Base-by-base conservation (phyloP, 2,797 vertebrate genomes). In the Rhynchonycteris naso region DNA sequence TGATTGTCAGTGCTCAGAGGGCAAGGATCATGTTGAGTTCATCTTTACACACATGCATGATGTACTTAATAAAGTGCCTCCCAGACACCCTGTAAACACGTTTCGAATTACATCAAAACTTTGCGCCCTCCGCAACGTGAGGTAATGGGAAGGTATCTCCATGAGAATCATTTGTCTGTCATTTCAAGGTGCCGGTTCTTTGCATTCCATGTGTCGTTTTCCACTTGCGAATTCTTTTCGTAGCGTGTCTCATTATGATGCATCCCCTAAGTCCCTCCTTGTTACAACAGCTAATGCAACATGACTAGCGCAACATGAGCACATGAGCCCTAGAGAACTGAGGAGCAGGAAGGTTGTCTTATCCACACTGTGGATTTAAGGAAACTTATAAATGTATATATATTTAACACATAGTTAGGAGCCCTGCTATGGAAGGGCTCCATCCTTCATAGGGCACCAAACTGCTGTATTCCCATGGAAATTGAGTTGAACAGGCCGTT, bases 201-300 rank as follows among this genome's bases (percentile, higher is more conserved):
- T 80, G 72, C 66, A 58, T 75, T 59, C 61, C 65, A 86, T 78
- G 59, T 93, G 93, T 93, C 89, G 87, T 80, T 86, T 85, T 18
- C 8, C 92, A 26, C 30, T 88, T 90, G 85, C 0, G 1, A 94
- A 88, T 92, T 71, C 38, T 66, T 30, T n/a, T 79, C 19, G 71
- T 75, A 18, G 47, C 19, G 18, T 81, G 38, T 72, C 95, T 97
- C 94, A 96, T 96, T 97, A 84, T 26, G 68, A 93, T 93, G 81
- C 69, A 85, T 80, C 86, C 75, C 82, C 66, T 63, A 75, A 76
- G 59, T 81, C 81, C 92, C 66, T 95, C 71, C 84, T 94, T 58
- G 87, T 63, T 69, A 80, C 22, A 78, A 61, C 63, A 92, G 71
- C 76, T 97, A 95, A 97, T 92, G 90, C 66, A 59, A 97, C 96